Evolutionary conservation across 2,888 invertebrate species (phyloP).

Genomic region (Mechanitis mazaeus): DNA sequence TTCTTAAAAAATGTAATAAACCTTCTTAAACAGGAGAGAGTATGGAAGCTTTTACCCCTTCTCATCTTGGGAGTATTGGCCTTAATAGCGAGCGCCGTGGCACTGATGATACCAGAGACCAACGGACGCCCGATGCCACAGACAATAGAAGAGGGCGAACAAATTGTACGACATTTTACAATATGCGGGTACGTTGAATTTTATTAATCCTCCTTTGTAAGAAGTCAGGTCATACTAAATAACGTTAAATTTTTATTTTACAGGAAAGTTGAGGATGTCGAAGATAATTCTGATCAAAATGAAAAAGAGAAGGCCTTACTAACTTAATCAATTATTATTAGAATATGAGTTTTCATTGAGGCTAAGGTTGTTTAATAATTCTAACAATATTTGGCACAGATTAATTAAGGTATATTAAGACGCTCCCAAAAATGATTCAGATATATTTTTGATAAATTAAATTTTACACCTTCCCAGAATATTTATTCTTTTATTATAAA

Average conservation of each 20-base stretch:
- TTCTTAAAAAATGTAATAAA: no score
- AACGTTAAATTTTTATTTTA: slow-evolving; percentile 5
- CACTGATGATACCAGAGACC: slow-evolving; percentile 31
- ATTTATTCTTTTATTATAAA: no score
- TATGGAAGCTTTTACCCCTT: slow-evolving; percentile 55
- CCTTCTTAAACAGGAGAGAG: slow-evolving; percentile 45
- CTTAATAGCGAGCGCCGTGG: slow-evolving; percentile 41
- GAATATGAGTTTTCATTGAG: no score
- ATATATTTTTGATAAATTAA: no score
- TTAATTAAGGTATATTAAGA: no score
- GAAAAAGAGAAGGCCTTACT: slow-evolving; percentile 34
- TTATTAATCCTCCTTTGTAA: no score
- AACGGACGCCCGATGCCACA: slow-evolving; percentile 3
- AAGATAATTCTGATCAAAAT: slow-evolving; percentile 24
- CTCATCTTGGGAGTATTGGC: slow-evolving; percentile 49
- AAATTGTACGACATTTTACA: not conserved
- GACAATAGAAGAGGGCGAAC: not conserved
- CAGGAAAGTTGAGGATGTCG: slow-evolving; percentile 35
- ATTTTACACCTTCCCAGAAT: no score
- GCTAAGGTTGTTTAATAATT: no score
- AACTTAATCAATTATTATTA: slow-evolving; percentile 23
- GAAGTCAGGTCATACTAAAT: no score
- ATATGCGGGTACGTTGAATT: slow-evolving; percentile 16
- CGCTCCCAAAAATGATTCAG: no score
- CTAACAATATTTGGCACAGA: no score